Percentiles rank a stretch among this genome's conserved stretches.
Evolutionary conservation across 2,113 vertebrate genomes (phyloP).

Genomic region (Dromaius novaehollandiae): DNA sequence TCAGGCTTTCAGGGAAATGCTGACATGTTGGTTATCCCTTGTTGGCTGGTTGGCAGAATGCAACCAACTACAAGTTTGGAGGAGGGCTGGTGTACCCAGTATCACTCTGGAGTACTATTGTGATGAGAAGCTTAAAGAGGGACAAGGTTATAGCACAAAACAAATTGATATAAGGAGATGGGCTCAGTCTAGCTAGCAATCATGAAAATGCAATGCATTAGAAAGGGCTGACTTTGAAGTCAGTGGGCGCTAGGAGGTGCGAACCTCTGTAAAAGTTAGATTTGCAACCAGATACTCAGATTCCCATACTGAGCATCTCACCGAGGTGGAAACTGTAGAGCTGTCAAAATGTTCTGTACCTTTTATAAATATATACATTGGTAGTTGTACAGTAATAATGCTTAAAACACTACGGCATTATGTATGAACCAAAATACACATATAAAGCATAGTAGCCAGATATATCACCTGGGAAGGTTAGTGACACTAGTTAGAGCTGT

Average conservation of each 20-base stretch:
- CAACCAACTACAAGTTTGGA: slow-evolving; percentile 20
- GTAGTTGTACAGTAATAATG: neutral
- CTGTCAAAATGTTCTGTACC: neutral
- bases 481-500: neutral
- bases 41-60: slow-evolving; percentile 5
- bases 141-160: neutral
- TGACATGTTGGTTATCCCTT: neutral
- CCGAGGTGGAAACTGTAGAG: neutral
- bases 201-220: neutral
- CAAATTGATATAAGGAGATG: neutral
- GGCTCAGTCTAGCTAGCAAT: neutral
- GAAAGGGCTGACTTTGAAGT: neutral
- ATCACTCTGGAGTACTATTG: neutral
- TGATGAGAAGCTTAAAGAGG: neutral
- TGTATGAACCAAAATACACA: neutral
- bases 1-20: slow-evolving; percentile 2
- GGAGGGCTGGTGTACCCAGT: neutral
- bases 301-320: neutral
- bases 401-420: neutral
- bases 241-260: neutral
- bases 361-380: neutral
- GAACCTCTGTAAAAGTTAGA: neutral
- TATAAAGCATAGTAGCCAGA: neutral
- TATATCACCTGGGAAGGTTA: neutral
- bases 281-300: neutral